Evolutionary conservation across 2,888 invertebrate species (phyloP).

Genomic region (Brassicogethes aeneus): DNA sequence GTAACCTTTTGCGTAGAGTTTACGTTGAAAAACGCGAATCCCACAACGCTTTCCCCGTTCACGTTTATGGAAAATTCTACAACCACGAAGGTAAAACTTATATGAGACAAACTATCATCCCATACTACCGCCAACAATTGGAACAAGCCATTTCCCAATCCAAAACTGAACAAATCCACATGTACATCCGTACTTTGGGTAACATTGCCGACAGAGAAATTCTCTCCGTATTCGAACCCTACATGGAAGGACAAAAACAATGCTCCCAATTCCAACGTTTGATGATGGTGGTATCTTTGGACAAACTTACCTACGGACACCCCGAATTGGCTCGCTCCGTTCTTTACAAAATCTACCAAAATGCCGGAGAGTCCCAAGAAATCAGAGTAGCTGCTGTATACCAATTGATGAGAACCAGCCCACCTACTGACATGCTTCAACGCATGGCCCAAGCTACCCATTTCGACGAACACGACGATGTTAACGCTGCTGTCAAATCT

Average conservation of each 20-base stretch:
- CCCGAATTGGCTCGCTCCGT: slow-evolving; percentile 49
- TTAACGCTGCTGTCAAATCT: slow-evolving; percentile 57
- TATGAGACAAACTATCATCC: slow-evolving; percentile 49
- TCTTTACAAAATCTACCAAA: slow-evolving; percentile 57
- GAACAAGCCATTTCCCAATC: too few species aligned
- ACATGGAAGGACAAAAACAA: too few species aligned
- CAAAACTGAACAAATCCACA: too few species aligned
- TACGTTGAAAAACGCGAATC: slow-evolving; percentile 50
- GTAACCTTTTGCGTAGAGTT: slow-evolving; percentile 50
- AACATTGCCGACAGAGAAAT: slow-evolving; percentile 55
- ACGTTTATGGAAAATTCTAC: slow-evolving; percentile 51
- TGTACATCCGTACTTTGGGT: slow-evolving; percentile 56
- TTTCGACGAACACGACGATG: slow-evolving; percentile 52
- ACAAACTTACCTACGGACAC: slow-evolving; percentile 42
- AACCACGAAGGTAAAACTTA: slow-evolving; percentile 43
- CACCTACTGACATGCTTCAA: slow-evolving; percentile 55
- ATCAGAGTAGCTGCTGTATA: slow-evolving; percentile 57
- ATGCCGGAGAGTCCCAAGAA: slow-evolving; percentile 55
- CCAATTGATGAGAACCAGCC: slow-evolving; percentile 50
- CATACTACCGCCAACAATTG: slow-evolving; percentile 49
- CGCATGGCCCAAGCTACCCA: slow-evolving; percentile 62
- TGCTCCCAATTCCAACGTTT: too few species aligned
- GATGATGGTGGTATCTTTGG: slow-evolving; percentile 46
- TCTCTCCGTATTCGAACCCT: too few species aligned
- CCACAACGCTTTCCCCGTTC: slow-evolving; percentile 51